Base-by-base conservation (phyloP, 2,113 vertebrate species). In the Phylloscopus whistleri region DNA sequence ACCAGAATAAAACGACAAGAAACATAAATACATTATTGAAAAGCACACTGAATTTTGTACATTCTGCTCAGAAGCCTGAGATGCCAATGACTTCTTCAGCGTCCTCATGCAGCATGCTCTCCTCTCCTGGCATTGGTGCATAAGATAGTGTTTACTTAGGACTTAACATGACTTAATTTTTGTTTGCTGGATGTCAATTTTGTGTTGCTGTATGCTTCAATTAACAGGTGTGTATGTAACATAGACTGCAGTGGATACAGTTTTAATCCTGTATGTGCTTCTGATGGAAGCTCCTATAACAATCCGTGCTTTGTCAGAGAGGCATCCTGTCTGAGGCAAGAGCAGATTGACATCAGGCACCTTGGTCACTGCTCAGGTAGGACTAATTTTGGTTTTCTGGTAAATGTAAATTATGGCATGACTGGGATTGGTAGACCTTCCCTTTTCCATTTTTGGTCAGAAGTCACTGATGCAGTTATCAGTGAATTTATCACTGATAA, bases 241-340 rank as follows among this genome's bases (percentile, higher is more conserved):
- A 99, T 99, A 96, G 99, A 99, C 97, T 99, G 99, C 98, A 99
- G 99, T 56, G 99, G 99, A n/a, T 99, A 99, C 97, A 99, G 99
- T 58, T 99, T 99, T 91, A 99, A 99, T 96, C 98, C 99, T 3
- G 99, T 99, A 8, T 99, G 99, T 74, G 99, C 98, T 95, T 99
- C 99, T 24, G 99, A 99, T 84, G 99, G 99, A 46, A 98, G 98
- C 97, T 99, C 99, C 69, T 99, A 99, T 97, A 99, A 99, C 96
- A 99, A 99, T 93, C 99, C 99, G 0, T 99, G 99, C 95, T 98
- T 99, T 97, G 99, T 99, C 77, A 96, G 99, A 83, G 99, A 99
- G 97, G 99, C 99, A 4, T 99, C 99, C 6, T 99, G 99, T 94
- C 98, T 99, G 98, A 99, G 98, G 95, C 99, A 99, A 97, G 99